Percentiles rank a stretch among this genome's conserved stretches.
phyloP scores from a whole-genome alignment of 2,888 invertebrate genomes.

The Coelinius sp. region DNA sequence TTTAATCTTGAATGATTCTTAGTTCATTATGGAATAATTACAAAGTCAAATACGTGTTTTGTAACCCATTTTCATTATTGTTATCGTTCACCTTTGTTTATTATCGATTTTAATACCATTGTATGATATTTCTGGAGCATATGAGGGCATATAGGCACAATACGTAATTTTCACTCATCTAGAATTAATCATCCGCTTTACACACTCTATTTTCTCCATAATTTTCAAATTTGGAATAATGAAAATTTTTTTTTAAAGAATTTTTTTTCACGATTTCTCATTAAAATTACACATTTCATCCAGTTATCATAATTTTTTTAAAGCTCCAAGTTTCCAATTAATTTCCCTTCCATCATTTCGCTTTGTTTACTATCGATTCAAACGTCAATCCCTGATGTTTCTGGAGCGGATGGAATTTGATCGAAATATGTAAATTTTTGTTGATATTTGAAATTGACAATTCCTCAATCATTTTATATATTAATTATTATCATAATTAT shows the following conservation, averaged over 20 bases:
- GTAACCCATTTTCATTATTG: neutral
- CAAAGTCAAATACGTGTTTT: too few species aligned
- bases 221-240: too few species aligned
- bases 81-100: neutral
- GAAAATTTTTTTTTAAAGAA: too few species aligned
- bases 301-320: neutral
- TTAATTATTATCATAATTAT: neutral
- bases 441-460: too few species aligned
- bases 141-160: constrained; percentile 43
- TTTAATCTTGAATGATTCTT: neutral
- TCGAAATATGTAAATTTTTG: too few species aligned
- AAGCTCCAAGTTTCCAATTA: neutral
- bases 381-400: neutral
- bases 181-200: neutral
- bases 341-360: neutral
- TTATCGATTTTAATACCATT: neutral
- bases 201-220: neutral
- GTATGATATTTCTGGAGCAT: neutral
- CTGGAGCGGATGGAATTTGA: too few species aligned
- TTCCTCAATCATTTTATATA: too few species aligned
- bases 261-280: neutral
- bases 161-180: neutral
- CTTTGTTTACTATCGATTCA: neutral
- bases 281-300: too few species aligned
- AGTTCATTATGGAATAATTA: too few species aligned